Conservation (phyloP, 2,113 vertebrate species). For the Mirounga angustirostris region DNA sequence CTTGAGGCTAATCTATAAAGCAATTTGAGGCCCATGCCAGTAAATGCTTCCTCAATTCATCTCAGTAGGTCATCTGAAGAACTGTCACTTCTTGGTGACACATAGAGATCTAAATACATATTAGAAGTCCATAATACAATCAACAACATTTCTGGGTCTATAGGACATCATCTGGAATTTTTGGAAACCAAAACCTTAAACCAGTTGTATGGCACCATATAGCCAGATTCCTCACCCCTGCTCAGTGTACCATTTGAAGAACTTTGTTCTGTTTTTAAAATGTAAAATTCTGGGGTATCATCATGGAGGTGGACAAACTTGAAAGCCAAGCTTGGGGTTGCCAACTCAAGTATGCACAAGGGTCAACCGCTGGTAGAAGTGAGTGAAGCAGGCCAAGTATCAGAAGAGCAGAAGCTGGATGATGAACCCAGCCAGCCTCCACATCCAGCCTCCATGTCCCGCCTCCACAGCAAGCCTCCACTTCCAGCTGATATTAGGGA, state of each 20-base stretch:
- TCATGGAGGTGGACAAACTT: neutral
- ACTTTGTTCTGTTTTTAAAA: neutral
- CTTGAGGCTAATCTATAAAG: conserved; percentile 69
- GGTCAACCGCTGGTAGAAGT: neutral
- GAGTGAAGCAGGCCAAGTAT: neutral
- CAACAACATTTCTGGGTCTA: neutral
- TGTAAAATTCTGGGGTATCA: neutral
- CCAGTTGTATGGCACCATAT: neutral
- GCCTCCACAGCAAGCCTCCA: no score
- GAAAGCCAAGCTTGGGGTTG: neutral
- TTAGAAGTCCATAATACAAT: neutral
- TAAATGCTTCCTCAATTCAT: conserved; percentile 56
- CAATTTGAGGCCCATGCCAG: conserved; percentile 43
- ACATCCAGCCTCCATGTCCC: no score
- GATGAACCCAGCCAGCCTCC: no score
- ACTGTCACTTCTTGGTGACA: conserved; percentile 5
- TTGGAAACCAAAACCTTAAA: neutral
- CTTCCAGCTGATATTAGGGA: neutral
- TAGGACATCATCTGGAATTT: neutral
- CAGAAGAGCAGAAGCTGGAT: neutral
- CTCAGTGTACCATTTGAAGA: neutral
- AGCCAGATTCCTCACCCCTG: neutral
- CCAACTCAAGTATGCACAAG: neutral
- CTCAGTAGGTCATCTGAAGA: conserved; percentile 41
- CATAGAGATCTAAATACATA: neutral